Conservation (phyloP, 2,113 vertebrate species). For the Oryzias javanicus region DNA sequence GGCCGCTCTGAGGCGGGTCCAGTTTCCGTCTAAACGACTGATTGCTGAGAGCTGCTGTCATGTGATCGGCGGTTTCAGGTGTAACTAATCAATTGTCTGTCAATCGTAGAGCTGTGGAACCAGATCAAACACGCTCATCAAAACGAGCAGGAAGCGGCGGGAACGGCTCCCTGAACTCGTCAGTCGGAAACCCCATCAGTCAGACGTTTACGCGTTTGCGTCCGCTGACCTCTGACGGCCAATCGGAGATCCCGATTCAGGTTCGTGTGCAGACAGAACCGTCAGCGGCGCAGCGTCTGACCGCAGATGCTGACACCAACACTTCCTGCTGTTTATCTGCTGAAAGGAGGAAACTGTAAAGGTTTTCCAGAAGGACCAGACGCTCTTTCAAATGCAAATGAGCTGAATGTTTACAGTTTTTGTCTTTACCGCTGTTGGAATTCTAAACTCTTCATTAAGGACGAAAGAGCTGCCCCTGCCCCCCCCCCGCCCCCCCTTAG, state of each 20-base stretch:
- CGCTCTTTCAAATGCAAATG: conserved; percentile 61
- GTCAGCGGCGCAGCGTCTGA: conserved; percentile 5
- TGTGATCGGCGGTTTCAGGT: too few relatives aligned
- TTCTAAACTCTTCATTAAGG: neutral
- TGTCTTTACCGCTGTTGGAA: conserved; percentile 1
- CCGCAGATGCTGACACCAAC: conserved; percentile 30
- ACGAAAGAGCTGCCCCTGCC: neutral
- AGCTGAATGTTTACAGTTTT: conserved; percentile 32
- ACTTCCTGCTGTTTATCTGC: conserved; percentile 8
- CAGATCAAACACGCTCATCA: conserved; percentile 13
- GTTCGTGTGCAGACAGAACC: conserved; percentile 1
- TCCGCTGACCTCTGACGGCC: conserved; percentile 13
- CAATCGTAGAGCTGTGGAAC: neutral
- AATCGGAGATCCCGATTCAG: conserved; percentile 24
- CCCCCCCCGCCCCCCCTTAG: too few relatives aligned
- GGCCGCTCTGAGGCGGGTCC: too few relatives aligned
- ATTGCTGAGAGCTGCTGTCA: too few relatives aligned
- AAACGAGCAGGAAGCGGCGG: conserved; percentile 17
- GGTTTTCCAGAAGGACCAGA: conserved; percentile 25
- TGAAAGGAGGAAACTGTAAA: neutral
- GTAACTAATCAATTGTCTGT: too few relatives aligned
- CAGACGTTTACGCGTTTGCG: conserved; percentile 21
- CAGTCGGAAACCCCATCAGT: conserved; percentile 38
- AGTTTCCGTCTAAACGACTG: too few relatives aligned
- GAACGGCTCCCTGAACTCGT: too few relatives aligned